Percentiles rank a stretch among this genome's conserved stretches.
Conservation (phyloP, 1,140 invertebrate species). For the Macrostomum lignano region DNA sequence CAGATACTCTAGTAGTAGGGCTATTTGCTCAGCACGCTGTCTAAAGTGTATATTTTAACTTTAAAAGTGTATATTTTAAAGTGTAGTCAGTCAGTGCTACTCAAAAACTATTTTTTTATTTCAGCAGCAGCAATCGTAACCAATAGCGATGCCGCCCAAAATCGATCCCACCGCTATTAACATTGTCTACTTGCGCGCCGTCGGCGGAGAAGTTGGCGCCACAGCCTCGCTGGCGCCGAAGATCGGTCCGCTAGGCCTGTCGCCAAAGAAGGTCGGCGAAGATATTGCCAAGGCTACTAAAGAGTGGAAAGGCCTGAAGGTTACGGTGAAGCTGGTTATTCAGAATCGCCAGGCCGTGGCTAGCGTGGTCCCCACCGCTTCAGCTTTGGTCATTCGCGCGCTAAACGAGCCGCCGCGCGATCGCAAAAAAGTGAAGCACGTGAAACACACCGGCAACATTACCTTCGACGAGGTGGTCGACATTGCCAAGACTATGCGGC, state of each 20-base stretch:
- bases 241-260: slow-evolving; percentile 92
- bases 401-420: slow-evolving; percentile 91
- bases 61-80: no score
- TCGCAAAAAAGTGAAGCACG: slow-evolving; percentile 93
- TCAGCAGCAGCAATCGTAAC: no score
- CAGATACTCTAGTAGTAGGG: no score
- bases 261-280: slow-evolving; percentile 97
- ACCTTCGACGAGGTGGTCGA: slow-evolving; percentile 63
- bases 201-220: slow-evolving; percentile 94
- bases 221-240: slow-evolving; percentile 93
- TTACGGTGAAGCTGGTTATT: slow-evolving; percentile 58
- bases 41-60: no score
- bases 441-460: slow-evolving; percentile 89
- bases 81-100: no score
- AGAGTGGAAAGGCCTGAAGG: slow-evolving; percentile 96
- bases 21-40: no score
- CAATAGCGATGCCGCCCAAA: slow-evolving; percentile 38
- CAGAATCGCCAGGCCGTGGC: slow-evolving; percentile 93
- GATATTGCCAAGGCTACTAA: slow-evolving; percentile 93
- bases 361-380: slow-evolving; percentile 82
- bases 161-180: slow-evolving; percentile 84
- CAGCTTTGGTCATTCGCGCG: slow-evolving; percentile 83
- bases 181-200: slow-evolving; percentile 71
- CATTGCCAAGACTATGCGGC: slow-evolving; percentile 68
- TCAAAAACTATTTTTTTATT: no score